A percentile compares a stretch with the other conserved stretches of the same genome.
Conservation (phyloP, 1,140 invertebrate genomes). For the Lucilia cuprina region DNA sequence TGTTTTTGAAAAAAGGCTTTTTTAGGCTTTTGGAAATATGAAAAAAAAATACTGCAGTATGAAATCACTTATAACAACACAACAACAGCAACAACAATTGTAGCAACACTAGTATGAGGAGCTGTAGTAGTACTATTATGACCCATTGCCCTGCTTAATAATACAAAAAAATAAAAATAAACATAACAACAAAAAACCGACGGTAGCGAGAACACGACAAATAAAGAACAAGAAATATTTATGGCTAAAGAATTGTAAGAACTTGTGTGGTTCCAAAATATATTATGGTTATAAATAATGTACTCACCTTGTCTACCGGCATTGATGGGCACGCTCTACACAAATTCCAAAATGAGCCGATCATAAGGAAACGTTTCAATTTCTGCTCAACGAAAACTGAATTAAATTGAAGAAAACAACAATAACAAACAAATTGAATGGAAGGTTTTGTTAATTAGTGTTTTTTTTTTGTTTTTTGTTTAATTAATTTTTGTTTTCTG, state of each 20-base stretch:
- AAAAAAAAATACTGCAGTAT: constrained; percentile 36
- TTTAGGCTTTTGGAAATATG: neutral
- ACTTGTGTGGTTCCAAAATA: neutral
- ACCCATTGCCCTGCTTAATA: constrained; percentile 35
- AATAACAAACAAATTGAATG: constrained; percentile 21
- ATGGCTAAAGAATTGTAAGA: too few species aligned
- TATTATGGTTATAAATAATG: neutral
- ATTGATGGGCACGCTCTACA: constrained; percentile 92
- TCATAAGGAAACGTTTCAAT: constrained; percentile 71
- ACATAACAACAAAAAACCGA: neutral
- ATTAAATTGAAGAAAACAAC: constrained; percentile 29
- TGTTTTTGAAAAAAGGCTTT: neutral
- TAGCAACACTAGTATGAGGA: neutral
- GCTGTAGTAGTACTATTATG: constrained; percentile 16
- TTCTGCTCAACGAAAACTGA: constrained; percentile 26
- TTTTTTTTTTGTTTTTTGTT: neutral
- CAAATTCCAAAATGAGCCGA: constrained; percentile 93
- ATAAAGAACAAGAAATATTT: neutral
- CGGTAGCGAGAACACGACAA: neutral
- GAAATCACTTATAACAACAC: constrained; percentile 35
- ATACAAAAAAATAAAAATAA: neutral
- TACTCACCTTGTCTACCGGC: constrained; percentile 88
- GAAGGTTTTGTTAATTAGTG: neutral
- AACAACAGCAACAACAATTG: neutral
- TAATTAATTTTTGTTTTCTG: neutral